Evolutionary conservation across 1,140 invertebrate genomes (phyloP).

Genomic region (Brachionus manjavacas): DNA sequence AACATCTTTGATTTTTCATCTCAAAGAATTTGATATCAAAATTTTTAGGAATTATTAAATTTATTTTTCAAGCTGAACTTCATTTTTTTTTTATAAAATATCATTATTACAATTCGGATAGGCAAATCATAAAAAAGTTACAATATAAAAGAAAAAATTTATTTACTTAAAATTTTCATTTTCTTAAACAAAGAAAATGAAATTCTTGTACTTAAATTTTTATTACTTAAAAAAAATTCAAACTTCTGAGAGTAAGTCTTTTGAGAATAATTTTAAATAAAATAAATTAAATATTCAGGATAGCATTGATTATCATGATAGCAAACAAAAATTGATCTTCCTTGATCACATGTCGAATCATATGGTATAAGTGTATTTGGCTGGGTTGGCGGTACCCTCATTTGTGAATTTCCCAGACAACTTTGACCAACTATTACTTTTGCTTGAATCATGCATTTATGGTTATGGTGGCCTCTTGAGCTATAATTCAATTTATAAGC

Average conservation of each 20-base stretch:
- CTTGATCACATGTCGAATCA: constrained; percentile 10
- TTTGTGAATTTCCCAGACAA: neutral
- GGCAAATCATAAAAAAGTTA: too few species aligned
- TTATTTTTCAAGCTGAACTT: too few species aligned
- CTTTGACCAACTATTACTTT: neutral
- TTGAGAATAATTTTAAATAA: neutral
- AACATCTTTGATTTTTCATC: neutral
- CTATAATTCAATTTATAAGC: neutral
- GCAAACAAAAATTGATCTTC: neutral
- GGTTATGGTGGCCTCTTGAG: neutral
- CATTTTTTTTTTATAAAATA: too few species aligned
- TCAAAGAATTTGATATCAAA: too few species aligned
- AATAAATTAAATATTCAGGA: constrained; percentile 24
- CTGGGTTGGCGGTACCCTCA: neutral
- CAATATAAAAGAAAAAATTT: too few species aligned
- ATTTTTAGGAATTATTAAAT: too few species aligned
- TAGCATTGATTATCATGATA: constrained; percentile 28
- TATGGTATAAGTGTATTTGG: neutral
- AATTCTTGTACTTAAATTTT: too few species aligned
- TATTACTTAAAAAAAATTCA: too few species aligned
- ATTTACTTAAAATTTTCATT: too few species aligned
- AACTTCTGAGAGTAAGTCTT: too few species aligned
- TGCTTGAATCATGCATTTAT: neutral
- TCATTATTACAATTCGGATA: too few species aligned
- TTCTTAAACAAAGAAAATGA: too few species aligned